Evolutionary conservation across 2,113 vertebrate genomes (phyloP).

Genomic region (Salminus brasiliensis): DNA sequence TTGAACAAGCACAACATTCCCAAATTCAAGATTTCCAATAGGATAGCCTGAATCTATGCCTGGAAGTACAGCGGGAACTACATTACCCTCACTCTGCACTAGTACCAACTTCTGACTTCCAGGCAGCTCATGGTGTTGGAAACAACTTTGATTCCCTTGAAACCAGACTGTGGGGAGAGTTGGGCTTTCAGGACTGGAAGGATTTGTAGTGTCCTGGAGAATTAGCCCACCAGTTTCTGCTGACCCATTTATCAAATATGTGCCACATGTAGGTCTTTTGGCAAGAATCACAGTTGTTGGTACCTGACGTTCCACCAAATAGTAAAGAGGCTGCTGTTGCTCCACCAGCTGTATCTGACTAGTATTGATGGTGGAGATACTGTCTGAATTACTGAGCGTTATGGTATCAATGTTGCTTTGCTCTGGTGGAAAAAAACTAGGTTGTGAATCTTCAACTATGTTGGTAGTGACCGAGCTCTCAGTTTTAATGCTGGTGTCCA

Average conservation of each 20-base stretch:
- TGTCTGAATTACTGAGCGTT: conserved; percentile 9
- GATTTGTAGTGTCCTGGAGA: conserved; percentile 35
- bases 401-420: conserved; percentile 39
- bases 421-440: conserved; percentile 26
- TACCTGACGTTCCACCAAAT: conserved; percentile 63
- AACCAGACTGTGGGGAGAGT: neutral
- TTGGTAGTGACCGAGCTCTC: conserved; percentile 50
- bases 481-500: conserved; percentile 36
- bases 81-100: neutral
- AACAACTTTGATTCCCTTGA: neutral
- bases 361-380: conserved; percentile 21
- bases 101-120: neutral
- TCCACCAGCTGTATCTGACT: conserved; percentile 60
- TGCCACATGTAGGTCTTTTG: conserved; percentile 48
- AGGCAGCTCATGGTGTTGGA: neutral
- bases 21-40: too few relatives aligned
- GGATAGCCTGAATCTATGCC: too few relatives aligned
- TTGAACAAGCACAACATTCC: neutral
- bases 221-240: conserved; percentile 43
- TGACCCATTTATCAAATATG: conserved; percentile 59
- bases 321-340: conserved; percentile 71
- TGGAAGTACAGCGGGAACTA: neutral
- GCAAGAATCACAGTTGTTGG: conserved; percentile 61
- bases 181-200: neutral
- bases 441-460: conserved; percentile 42